These are phyloP conservation scores for Acropternis orthonyx DNA, from an alignment of 2,797 vertebrate genomes.

Conservation along the genomic window DNA sequence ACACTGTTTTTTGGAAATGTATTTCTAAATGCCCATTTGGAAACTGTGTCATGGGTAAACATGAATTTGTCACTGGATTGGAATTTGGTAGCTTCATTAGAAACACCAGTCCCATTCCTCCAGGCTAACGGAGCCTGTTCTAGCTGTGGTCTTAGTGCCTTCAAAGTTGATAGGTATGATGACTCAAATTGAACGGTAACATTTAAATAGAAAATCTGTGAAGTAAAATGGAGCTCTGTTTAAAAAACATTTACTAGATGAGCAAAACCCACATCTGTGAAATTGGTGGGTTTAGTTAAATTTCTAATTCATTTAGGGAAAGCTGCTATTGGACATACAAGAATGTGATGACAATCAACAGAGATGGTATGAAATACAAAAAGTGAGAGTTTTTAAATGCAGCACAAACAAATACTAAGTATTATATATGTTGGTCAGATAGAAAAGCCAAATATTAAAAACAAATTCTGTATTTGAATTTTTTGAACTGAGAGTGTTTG, in stretches of 20 bases:
- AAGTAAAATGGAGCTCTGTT: neutral
- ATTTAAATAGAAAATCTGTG: constrained; percentile 3
- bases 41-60: constrained; percentile 1
- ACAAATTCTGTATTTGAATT: neutral
- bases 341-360: neutral
- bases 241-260: neutral
- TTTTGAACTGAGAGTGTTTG: neutral
- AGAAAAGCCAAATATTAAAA: neutral
- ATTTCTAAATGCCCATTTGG: neutral
- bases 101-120: neutral
- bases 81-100: constrained; percentile 47
- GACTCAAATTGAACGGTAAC: neutral
- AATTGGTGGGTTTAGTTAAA: neutral
- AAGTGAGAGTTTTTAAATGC: neutral
- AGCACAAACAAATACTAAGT: neutral
- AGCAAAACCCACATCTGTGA: neutral
- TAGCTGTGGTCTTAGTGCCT: neutral
- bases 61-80: neutral
- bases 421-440: neutral
- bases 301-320: neutral
- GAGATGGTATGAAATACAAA: neutral
- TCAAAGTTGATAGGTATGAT: neutral
- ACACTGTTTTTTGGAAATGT: neutral
- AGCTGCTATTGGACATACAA: neutral
- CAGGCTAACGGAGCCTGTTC: neutral